Conservation (phyloP, 2,888 invertebrate species). For the Pseudoips prasinana region DNA sequence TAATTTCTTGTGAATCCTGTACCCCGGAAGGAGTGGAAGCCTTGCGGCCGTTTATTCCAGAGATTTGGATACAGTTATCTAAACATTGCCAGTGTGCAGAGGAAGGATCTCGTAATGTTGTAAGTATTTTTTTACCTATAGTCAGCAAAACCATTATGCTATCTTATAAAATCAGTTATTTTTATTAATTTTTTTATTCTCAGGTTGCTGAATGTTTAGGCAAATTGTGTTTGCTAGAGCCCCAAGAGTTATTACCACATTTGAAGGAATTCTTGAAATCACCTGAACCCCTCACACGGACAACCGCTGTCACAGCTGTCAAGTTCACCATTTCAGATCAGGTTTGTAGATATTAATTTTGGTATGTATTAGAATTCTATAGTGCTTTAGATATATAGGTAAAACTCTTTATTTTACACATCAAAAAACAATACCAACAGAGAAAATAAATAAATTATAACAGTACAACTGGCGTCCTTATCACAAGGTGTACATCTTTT, state of each 20-base stretch:
- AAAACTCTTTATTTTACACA: too few relatives aligned
- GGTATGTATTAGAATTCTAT: too few relatives aligned
- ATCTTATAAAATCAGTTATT: too few relatives aligned
- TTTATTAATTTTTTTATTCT: too few relatives aligned
- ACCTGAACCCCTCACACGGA: slow-evolving; percentile 92
- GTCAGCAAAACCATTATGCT: too few relatives aligned
- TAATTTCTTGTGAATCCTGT: slow-evolving; percentile 91
- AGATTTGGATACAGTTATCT: slow-evolving; percentile 96
- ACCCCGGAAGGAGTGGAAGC: slow-evolving; percentile 88
- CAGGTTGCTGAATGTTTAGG: slow-evolving; percentile 97
- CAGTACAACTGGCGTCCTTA: too few relatives aligned
- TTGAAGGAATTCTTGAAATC: slow-evolving; percentile 91
- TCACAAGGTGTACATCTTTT: too few relatives aligned
- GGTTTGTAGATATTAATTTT: slow-evolving; percentile 61
- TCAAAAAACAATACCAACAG: too few relatives aligned
- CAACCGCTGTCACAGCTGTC: slow-evolving; percentile 98
- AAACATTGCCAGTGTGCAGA: slow-evolving; percentile 98
- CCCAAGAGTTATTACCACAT: slow-evolving; percentile 92
- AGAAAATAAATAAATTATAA: too few relatives aligned
- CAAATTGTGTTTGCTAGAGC: slow-evolving; percentile 97
- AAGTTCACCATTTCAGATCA: slow-evolving; percentile 99
- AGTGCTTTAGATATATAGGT: too few relatives aligned
- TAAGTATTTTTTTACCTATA: slow-evolving; percentile 54
- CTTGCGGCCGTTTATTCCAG: slow-evolving; percentile 90
- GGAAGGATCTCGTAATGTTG: slow-evolving; percentile 99